These are phyloP conservation scores for Steatocranus sp. DNA, from an alignment of 2,797 vertebrate species.

Conservation along the genomic window DNA sequence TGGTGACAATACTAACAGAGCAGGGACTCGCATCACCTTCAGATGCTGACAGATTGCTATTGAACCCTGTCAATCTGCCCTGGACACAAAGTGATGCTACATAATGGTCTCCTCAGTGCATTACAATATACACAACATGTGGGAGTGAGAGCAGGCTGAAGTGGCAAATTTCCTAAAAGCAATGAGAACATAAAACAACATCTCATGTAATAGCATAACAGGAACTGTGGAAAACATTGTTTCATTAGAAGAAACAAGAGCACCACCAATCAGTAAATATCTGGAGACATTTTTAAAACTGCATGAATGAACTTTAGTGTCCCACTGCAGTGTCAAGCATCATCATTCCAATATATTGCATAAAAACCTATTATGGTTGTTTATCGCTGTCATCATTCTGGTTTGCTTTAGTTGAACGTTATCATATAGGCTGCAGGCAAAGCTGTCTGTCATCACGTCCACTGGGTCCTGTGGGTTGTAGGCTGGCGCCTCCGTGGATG, in stretches of 20 bases:
- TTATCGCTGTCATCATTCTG: background rate
- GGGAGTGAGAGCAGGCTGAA: background rate
- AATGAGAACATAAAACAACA: background rate
- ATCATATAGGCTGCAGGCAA: background rate
- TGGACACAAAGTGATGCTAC: background rate
- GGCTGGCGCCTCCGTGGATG: background rate
- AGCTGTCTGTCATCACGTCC: background rate
- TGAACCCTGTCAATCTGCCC: background rate
- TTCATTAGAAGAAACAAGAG: background rate
- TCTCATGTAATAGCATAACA: background rate
- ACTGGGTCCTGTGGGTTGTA: background rate
- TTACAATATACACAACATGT: background rate
- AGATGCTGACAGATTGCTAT: background rate
- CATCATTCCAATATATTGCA: background rate
- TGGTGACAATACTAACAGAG: background rate
- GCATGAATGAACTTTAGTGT: background rate
- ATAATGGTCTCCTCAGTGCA: accelerated
- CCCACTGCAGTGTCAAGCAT: background rate
- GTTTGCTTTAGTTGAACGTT: background rate
- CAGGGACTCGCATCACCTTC: background rate
- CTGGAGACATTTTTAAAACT: background rate
- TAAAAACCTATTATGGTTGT: background rate
- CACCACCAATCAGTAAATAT: background rate
- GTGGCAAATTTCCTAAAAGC: background rate
- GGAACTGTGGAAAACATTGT: background rate